Evolutionary conservation across 2,888 invertebrate genomes (phyloP), one percentile per base, ranked within the genome.

Genomic region (Cheilosia impressa): DNA sequence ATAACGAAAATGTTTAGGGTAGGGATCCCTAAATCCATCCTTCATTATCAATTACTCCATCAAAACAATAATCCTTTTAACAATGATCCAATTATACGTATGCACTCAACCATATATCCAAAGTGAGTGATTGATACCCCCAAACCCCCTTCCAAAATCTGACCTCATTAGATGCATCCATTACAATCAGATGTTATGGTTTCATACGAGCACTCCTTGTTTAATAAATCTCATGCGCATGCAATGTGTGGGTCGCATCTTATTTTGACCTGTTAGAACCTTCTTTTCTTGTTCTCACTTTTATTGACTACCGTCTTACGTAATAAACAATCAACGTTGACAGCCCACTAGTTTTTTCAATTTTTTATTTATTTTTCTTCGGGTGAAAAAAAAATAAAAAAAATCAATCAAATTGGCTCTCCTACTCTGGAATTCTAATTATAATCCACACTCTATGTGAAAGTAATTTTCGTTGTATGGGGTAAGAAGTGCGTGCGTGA

Each of bases 101-200:
- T 43, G 58, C 19, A 58, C 52, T 24, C 52, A 52, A 13, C 2
- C 52, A 24, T 22, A 31, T 13, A 38, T 58, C 4, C 13, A 68
- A 53, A 22, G 60, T 68, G 76, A 76, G 60, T 68, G 76, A 76
- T 76, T 58, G 60, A 47, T 58, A 7, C 38, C 41, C 57, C 50
- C 15, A 15, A 38, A 22, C 4, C 68, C 24, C 62, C 71, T 53
- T 63, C 71, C 45, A 19, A 69, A 50, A 52, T 78, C 22, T 63
- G 63, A 57, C 77, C 77, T 78, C 77, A 71, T 78, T 78, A 71
- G 47, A 34, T 22, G 38, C 77, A 71, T 71, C 53, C 71, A 78
- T 47, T 63, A 78, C 19, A 63, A 71, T 71, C 62, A 55, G 60
- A 62, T 62, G 31, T 76, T 45, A 58, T 52, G 57, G 53, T 66